These are phyloP conservation scores for Salvator merianae DNA, from an alignment of 2,113 vertebrate genomes.

Conservation along the genomic window DNA sequence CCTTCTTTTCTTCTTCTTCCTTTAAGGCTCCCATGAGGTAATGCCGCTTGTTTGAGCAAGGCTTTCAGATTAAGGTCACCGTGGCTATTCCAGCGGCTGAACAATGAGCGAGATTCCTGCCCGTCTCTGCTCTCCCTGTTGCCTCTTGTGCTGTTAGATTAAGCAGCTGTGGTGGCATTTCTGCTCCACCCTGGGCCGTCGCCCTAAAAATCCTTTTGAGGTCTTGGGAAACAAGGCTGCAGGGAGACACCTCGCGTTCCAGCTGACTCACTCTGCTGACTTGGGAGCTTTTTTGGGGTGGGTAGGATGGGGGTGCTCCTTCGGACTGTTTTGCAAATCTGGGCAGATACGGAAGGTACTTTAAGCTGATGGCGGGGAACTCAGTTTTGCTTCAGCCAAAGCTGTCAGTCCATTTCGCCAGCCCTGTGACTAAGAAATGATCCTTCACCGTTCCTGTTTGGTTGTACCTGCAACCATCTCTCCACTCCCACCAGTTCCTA, in stretches of 20 bases:
- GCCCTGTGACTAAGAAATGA: background rate
- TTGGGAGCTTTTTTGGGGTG: fast-evolving
- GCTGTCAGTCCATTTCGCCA: background rate
- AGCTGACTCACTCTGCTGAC: background rate
- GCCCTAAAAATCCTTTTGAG: background rate
- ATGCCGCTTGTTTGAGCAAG: background rate
- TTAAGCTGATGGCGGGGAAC: background rate
- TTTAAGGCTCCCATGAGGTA: too few relatives aligned
- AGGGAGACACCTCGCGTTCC: background rate
- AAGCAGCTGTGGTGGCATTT: background rate
- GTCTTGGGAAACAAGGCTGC: background rate
- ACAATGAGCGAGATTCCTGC: background rate
- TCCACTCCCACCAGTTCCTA: background rate
- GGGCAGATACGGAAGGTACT: background rate
- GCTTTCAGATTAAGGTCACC: background rate
- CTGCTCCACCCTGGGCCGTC: conserved; percentile 16
- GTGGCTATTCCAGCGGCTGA: background rate
- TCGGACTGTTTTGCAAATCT: background rate
- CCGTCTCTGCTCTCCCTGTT: background rate
- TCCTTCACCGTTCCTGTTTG: background rate
- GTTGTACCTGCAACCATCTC: background rate
- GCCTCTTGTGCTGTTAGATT: background rate
- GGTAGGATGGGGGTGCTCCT: background rate
- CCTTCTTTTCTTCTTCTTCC: too few relatives aligned
- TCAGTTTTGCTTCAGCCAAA: background rate